phyloP scores from a whole-genome alignment of 2,888 invertebrate genomes.

The Lepidochitona cinerea region DNA sequence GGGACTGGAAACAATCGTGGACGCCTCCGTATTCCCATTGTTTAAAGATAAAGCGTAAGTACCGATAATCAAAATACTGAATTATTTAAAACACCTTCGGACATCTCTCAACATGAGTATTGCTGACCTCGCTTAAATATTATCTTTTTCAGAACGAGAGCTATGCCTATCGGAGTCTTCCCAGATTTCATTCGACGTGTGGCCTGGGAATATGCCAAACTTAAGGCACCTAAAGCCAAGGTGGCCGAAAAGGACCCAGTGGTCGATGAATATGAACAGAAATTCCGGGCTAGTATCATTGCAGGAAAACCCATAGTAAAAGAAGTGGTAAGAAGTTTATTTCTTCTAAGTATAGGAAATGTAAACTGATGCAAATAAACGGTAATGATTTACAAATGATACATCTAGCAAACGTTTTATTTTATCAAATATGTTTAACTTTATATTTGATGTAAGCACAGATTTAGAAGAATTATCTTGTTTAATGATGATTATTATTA shows the following conservation, averaged over 20 bases:
- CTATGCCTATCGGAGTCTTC: not conserved
- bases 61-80: conserved; percentile 22
- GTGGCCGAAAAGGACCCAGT: conserved; percentile 20
- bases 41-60: conserved; percentile 32
- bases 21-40: conserved; percentile 41
- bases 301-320: conserved; percentile 27
- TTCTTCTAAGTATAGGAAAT: not conserved
- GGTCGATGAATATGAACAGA: conserved; percentile 22
- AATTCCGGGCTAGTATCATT: conserved; percentile 15
- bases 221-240: not conserved
- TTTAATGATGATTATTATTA: no score
- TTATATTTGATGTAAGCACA: no score
- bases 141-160: no score
- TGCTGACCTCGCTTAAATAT: no score
- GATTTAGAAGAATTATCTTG: no score
- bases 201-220: conserved; percentile 1
- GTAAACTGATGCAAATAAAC: no score
- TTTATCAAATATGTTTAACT: no score
- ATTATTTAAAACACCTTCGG: no score
- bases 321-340: conserved; percentile 18
- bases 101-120: no score
- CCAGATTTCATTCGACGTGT: not conserved
- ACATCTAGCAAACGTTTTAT: no score
- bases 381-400: no score
- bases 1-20: conserved; percentile 24